Conservation (phyloP, 2,888 invertebrate species). For the Formica aserva region DNA sequence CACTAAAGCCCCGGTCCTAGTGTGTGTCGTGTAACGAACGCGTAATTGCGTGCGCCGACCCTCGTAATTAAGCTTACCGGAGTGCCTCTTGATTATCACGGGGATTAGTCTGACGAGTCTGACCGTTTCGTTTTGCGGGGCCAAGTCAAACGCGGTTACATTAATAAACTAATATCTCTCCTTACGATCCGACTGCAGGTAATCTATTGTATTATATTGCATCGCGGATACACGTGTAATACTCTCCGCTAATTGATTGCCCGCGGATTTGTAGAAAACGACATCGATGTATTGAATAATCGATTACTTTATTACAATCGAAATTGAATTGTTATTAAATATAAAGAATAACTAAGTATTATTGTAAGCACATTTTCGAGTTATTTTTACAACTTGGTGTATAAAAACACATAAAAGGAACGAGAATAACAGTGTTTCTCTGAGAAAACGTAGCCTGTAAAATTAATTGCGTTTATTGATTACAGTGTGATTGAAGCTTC, state of each 20-base stretch:
- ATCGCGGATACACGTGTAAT: not conserved
- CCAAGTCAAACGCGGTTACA: constrained; percentile 29
- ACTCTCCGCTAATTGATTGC: constrained; percentile 22
- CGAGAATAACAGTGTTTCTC: not conserved
- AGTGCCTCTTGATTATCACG: constrained; percentile 53
- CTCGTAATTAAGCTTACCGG: constrained; percentile 55
- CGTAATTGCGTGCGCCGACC: constrained; percentile 57
- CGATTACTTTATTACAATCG: not conserved
- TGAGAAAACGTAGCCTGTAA: not conserved
- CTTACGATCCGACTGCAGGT: constrained; percentile 18
- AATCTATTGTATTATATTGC: constrained; percentile 9
- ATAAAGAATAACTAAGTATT: not conserved
- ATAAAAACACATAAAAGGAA: not conserved
- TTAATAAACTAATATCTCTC: not conserved
- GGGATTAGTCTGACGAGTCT: constrained; percentile 46
- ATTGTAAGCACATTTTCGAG: constrained; percentile 1
- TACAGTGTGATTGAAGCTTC: not conserved
- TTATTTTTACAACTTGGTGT: not conserved
- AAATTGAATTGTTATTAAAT: constrained; percentile 24
- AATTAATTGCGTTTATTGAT: constrained; percentile 27
- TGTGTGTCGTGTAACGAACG: constrained; percentile 37
- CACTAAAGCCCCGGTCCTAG: constrained; percentile 24
- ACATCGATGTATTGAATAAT: not conserved
- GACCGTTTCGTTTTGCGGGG: constrained; percentile 41
- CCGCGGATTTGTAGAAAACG: not conserved